Evolutionary conservation across 2,888 invertebrate genomes (phyloP), one percentile per base, ranked within the genome.

Genomic region (Chrysodeixis includens): DNA sequence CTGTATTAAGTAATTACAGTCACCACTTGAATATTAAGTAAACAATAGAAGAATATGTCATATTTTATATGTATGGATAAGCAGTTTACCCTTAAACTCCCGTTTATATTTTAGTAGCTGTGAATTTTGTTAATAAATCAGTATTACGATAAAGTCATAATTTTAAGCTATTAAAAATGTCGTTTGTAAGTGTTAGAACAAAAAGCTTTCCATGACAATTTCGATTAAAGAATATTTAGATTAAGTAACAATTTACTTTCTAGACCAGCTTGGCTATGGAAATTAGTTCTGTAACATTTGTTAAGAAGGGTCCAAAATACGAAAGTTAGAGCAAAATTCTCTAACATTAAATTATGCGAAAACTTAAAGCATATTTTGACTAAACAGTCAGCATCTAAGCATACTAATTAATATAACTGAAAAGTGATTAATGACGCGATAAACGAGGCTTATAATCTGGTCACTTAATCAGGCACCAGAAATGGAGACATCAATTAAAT

Each of bases 401-500:
- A 63, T 62, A 51, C 4, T 63, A 73, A 65, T 54, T 54, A 52
- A 40, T 49, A 30, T 10, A 64, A 73, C 63, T 63, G 53, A 30
- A 56, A 40, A 62, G 55, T 65, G 56, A 66, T 71, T 62, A 67
- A 67, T 69, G 53, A 51, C 44, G 16, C 22, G 59, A 57, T 63
- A 69, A 66, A 69, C 59, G 49, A 54, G 44, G 59, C 64, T 49
- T 57, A 46, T 63, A 69, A 77, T 69, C 78, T 62, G 32, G 40
- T 53, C 58, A 61, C 56, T 73, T 63, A 59, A 81, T 78, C 63
- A 71, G 63, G 56, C 61, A 53, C 30, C 62, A 70, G 44, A 35
- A 70, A 70, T 66, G 40, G 69, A 76, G 71, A 68, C 69, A 61
- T 75, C 72, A 78, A 69, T 73, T 78, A 68, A 69, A 66, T 55